These are phyloP conservation scores for Drosophila sordidapex DNA, from an alignment of 2,888 invertebrate genomes.

Conservation along the genomic window DNA sequence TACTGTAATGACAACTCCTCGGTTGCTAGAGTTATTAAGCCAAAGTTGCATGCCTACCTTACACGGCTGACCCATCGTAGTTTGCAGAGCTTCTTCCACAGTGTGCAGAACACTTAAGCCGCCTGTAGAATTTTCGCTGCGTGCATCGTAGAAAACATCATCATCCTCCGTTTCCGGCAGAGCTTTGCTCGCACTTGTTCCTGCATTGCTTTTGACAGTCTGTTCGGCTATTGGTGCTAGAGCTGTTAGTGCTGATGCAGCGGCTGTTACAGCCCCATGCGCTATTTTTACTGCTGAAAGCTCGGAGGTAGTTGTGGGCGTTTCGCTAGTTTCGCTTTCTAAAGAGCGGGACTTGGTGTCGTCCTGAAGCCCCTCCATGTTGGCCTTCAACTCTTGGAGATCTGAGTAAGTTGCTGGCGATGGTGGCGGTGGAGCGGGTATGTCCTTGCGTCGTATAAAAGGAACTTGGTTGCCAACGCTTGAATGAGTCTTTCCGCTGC, in stretches of 20 bases:
- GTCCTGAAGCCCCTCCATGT: constrained; percentile 73
- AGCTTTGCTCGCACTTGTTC: constrained; percentile 32
- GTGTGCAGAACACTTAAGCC: constrained; percentile 13
- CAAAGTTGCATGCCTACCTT: constrained; percentile 42
- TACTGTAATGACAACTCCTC: neutral
- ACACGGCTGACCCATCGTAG: constrained; percentile 2
- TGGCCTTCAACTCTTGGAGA: constrained; percentile 78
- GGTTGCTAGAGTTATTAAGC: constrained; percentile 1
- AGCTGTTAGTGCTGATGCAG: constrained; percentile 13
- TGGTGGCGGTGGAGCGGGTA: constrained; percentile 80
- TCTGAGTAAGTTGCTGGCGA: constrained; percentile 82
- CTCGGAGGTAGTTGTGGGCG: constrained; percentile 33
- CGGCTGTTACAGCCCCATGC: neutral
- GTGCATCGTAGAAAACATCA: constrained; percentile 84
- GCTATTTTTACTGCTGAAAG: neutral
- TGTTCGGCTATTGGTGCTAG: constrained; percentile 20
- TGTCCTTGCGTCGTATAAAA: constrained; percentile 69
- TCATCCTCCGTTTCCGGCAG: constrained; percentile 73
- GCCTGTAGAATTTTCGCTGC: constrained; percentile 79
- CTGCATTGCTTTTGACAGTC: constrained; percentile 26
- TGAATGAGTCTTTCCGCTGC: constrained; percentile 49
- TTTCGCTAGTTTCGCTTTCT: constrained; percentile 61
- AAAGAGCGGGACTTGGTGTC: constrained; percentile 72
- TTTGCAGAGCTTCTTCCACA: neutral
- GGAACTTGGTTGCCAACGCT: constrained; percentile 18